phyloP scores from a whole-genome alignment of 2,113 vertebrate genomes.

The Lepus americanus region DNA sequence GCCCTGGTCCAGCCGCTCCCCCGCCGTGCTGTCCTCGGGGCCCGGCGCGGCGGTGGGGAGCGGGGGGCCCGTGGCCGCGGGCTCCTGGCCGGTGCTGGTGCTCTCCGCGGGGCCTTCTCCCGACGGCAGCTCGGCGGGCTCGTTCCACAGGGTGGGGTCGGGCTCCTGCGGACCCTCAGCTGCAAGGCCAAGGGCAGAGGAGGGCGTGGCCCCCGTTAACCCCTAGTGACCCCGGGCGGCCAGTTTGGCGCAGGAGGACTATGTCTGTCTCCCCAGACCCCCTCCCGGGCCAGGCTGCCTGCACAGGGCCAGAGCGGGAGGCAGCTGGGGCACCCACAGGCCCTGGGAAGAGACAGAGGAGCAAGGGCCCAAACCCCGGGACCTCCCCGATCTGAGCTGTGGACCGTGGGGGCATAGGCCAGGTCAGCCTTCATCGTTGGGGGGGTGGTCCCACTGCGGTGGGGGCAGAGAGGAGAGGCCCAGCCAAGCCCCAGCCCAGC shows the following conservation, averaged over 20 bases:
- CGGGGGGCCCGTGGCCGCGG: conserved; percentile 85
- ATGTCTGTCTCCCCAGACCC: not conserved
- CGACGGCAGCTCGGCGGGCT: conserved; percentile 92
- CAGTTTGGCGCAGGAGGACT: too few relatives aligned
- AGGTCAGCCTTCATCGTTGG: not conserved
- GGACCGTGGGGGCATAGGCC: not conserved
- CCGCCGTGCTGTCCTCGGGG: conserved; percentile 89
- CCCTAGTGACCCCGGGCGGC: too few relatives aligned
- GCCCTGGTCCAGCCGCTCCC: conserved; percentile 85
- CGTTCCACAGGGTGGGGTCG: conserved; percentile 90
- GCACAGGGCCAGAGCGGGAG: accelerated
- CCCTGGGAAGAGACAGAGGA: too few relatives aligned
- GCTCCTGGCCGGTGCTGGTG: conserved; percentile 86
- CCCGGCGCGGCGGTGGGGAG: conserved; percentile 86
- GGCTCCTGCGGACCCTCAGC: conserved; percentile 86
- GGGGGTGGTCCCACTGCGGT: too few relatives aligned
- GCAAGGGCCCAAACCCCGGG: not conserved
- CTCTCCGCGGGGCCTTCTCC: conserved; percentile 90
- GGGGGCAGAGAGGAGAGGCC: not conserved
- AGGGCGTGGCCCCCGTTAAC: too few relatives aligned
- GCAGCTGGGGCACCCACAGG: not conserved
- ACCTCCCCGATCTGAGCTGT: not conserved
- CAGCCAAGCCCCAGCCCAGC: not conserved
- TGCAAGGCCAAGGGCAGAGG: conserved; percentile 73
- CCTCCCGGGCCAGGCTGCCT: not conserved